Base-by-base conservation (phyloP, 2,888 invertebrate species). In the Isoperla grammatica region DNA sequence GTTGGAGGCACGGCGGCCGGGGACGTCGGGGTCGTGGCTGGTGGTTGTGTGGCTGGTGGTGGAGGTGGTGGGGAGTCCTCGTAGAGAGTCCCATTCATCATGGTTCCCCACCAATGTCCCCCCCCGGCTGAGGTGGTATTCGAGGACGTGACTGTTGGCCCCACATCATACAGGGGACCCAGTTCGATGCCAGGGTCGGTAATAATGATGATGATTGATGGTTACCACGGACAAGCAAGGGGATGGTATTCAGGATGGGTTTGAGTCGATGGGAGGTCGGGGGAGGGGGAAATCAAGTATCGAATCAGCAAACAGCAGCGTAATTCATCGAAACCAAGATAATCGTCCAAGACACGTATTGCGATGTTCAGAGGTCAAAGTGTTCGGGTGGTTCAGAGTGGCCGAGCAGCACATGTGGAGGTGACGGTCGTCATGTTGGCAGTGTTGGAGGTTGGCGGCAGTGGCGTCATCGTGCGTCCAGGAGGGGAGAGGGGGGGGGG, bases 11-110 rank as follows among this genome's bases (percentile, higher is more conserved):
- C 69, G 37, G 78, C 70, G 71, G 71, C 78, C 67, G 58, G 77
- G 75, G 64, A 78, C 67, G 74, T 78, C 48, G 77, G 77, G 69
- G 73, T 72, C 20, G 81, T 79, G 45, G 82, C 79, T 72, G 81
- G 80, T 70, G 81, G 77, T 39, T 46, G 62, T 39, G 57, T 57
- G 42, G 49, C 55, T 22, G 57, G 57, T 39, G 53, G 63, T 23
- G 63, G 61, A 39, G 56, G 61, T 37, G 60, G 43, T 37, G 60
- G 43, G 15, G 62, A 45, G 54, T 87, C 87, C 76, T 87, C 87
- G 80, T 87, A 87, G 69, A 86, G 80, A 77, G 37, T 37, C 17
- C 85, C 83, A 78, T 87, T 88, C 87, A 87, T 87, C 86, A 87
- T 87, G 79, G 84, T 83, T 85, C 87, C 87, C 86, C 87, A 87